These are phyloP conservation scores for Nomada ferruginata DNA, from an alignment of 2,888 invertebrate genomes.

Conservation along the genomic window DNA sequence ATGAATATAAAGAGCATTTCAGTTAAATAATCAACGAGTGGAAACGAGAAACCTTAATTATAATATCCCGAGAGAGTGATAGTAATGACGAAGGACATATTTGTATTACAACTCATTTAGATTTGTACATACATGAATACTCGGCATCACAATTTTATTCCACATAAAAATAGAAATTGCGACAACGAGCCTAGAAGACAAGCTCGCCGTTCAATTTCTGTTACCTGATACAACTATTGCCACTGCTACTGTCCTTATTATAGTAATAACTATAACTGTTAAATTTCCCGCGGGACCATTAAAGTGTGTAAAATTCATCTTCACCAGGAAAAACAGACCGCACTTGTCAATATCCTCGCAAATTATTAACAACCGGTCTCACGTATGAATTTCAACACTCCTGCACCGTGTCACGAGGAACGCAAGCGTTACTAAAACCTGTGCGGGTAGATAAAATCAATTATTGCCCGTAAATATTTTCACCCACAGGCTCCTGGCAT, in stretches of 20 bases:
- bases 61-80: too few species aligned
- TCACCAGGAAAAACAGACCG: background rate
- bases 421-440: conserved; percentile 2
- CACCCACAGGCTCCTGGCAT: background rate
- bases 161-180: too few species aligned
- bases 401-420: too few species aligned
- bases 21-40: too few species aligned
- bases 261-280: background rate
- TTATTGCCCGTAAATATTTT: background rate
- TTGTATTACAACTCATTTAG: too few species aligned
- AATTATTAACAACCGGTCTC: conserved; percentile 8
- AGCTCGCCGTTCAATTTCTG: background rate
- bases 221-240: background rate
- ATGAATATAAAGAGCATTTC: too few species aligned
- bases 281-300: background rate
- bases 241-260: background rate
- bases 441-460: background rate
- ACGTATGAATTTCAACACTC: background rate
- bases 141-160: too few species aligned
- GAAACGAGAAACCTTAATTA: too few species aligned
- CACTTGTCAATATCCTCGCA: background rate
- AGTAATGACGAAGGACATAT: too few species aligned
- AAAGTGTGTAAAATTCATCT: background rate
- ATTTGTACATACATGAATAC: too few species aligned
- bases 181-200: too few species aligned